Base-by-base conservation (phyloP, 2,113 vertebrate genomes). In the Anarhynchus alexandrinus region DNA sequence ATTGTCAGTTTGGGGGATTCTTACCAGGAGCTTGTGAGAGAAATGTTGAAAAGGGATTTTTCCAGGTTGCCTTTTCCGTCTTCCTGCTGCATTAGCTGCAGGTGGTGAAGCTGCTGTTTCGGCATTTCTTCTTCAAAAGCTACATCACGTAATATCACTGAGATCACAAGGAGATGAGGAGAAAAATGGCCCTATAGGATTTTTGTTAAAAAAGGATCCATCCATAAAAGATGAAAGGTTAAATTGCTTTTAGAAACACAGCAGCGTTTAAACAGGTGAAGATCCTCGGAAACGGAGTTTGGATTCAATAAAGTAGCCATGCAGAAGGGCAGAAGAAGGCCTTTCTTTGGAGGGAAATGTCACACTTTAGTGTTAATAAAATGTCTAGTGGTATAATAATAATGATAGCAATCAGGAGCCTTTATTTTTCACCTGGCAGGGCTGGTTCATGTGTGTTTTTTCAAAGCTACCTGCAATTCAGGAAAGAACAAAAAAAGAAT, bases 81-180 rank as follows among this genome's bases (percentile, higher is more conserved):
- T 95, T 97, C 91, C 94, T 21, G 94, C 96, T 96, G 96, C 95
- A 97, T 82, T 94, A 97, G 90, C 95, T 97, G 96, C 97, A 97
- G 95, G 95, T 94, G 97, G 97, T 91, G 93, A 83, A 91, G 97
- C 97, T 97, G 92, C 97, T 97, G 97, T 82, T 97, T 96, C 94
- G 92, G 96, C 95, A 97, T 97, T 97, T 97, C 94, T 96, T 96
- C 97, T 97, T 97, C 97, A 97, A 97, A 97, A 96, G 96, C 94
- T 95, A 88, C 95, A 96, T 94, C 97, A 94, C 88, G 96, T 95
- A 96, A 92, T 94, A 97, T 96, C 88, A 36, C 96, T 80, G 93
- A 97, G 97, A 97, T 97, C 97, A 97, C 95, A 97, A 90, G 94
- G 92, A 96, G 90, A 97, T 71, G 95, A 96, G 96, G 76, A 96